Conservation (phyloP, 2,113 vertebrate species). For the Neotoma lepida region DNA sequence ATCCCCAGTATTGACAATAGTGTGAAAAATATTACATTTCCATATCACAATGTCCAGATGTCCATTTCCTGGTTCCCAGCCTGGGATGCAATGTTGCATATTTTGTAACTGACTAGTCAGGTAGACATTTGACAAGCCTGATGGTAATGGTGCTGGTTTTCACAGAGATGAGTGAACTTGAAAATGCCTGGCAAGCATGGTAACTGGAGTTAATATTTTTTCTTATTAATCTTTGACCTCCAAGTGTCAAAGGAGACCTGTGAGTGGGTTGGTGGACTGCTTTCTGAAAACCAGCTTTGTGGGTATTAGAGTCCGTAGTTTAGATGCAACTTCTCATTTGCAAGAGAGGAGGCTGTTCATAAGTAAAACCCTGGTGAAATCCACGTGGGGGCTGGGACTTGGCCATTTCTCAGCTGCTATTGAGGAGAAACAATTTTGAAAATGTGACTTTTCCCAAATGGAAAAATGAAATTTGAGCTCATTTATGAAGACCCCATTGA, state of each 20-base stretch:
- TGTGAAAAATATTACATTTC: neutral
- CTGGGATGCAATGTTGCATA: neutral
- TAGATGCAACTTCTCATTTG: slow-evolving; percentile 50
- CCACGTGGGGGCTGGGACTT: neutral
- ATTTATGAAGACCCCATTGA: neutral
- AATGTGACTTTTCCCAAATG: slow-evolving; percentile 56
- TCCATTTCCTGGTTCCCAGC: slow-evolving; percentile 1
- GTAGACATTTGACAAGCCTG: neutral
- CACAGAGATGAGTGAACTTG: neutral
- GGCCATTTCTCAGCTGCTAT: neutral
- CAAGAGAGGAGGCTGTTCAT: slow-evolving; percentile 27
- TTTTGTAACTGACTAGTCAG: neutral
- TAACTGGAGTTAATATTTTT: neutral
- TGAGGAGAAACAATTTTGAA: slow-evolving; percentile 56
- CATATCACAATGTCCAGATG: fast-evolving
- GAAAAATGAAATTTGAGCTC: slow-evolving; percentile 14
- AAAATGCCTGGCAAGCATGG: neutral
- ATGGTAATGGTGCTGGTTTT: neutral
- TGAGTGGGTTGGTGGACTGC: neutral
- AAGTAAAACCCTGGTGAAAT: neutral
- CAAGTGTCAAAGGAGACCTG: neutral
- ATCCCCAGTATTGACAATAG: neutral
- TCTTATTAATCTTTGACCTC: slow-evolving; percentile 54
- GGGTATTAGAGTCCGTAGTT: neutral
- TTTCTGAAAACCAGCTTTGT: slow-evolving; percentile 43